phyloP scores from a whole-genome alignment of 2,113 vertebrate species.

The Boleophthalmus pectinirostris region DNA sequence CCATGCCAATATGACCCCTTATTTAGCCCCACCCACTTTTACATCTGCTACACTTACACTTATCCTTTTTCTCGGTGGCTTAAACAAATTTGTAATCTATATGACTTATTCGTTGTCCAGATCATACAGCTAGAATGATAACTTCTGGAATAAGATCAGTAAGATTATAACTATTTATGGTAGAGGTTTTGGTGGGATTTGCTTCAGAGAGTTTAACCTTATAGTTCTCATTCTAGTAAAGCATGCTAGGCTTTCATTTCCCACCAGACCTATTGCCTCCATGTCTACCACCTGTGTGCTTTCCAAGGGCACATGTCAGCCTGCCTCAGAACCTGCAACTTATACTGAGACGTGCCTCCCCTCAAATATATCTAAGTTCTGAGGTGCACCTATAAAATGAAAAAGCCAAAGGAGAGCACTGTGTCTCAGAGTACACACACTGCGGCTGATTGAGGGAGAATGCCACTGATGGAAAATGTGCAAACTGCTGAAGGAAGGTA shows the following conservation, averaged over 20 bases:
- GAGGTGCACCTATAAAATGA: conserved; percentile 47
- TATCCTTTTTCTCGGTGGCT: no score
- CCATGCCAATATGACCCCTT: no score
- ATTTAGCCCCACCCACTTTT: no score
- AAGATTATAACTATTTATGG: no score
- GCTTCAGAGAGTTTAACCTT: not conserved
- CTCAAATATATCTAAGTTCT: conserved; percentile 30
- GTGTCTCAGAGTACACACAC: conserved; percentile 42
- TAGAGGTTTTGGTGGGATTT: no score
- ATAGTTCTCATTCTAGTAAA: no score
- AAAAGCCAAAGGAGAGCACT: conserved; percentile 23
- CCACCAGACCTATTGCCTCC: not conserved
- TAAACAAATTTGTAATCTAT: no score
- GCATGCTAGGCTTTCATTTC: not conserved
- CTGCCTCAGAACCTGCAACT: not conserved
- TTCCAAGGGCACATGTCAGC: not conserved
- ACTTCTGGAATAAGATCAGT: no score
- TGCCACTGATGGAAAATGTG: conserved; percentile 67
- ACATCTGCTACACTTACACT: no score
- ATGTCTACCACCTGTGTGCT: not conserved
- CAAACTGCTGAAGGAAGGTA: conserved; percentile 60
- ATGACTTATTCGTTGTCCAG: no score
- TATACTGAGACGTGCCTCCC: conserved; percentile 3
- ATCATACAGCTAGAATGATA: no score
- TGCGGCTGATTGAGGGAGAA: conserved; percentile 64